phyloP scores from a whole-genome alignment of 2,113 vertebrate species.

The Boulengeromyrus knoepffleri region DNA sequence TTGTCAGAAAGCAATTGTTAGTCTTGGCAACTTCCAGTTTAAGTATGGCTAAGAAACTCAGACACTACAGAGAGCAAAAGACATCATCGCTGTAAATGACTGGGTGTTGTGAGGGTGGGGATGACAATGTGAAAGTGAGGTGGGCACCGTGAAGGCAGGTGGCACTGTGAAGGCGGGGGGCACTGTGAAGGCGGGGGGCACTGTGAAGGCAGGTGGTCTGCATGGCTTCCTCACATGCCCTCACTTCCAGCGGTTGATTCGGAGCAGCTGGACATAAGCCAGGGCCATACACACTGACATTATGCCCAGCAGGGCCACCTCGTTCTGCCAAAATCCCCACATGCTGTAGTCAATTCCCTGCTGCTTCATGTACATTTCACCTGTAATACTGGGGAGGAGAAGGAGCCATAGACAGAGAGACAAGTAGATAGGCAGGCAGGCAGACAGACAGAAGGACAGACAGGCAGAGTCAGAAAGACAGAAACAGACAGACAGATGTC shows the following conservation, averaged over 20 bases:
- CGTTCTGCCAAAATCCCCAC: slow-evolving; percentile 73
- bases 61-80: neutral
- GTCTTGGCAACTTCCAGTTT: neutral
- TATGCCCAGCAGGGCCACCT: slow-evolving; percentile 62
- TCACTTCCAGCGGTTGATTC: slow-evolving; percentile 68
- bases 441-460: neutral
- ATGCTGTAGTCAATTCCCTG: slow-evolving; percentile 59
- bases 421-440: neutral
- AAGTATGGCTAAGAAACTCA: neutral
- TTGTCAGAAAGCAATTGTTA: neutral
- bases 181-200: neutral
- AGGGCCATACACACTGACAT: slow-evolving; percentile 49
- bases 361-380: slow-evolving; percentile 49
- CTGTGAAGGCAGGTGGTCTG: neutral
- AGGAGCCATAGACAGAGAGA: neutral
- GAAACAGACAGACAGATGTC: neutral
- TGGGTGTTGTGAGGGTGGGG: neutral
- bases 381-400: slow-evolving; percentile 44
- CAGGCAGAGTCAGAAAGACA: neutral
- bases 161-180: no score
- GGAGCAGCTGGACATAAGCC: slow-evolving; percentile 57
- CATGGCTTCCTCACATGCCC: neutral
- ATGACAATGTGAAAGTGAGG: neutral
- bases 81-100: neutral
- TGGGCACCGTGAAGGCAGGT: neutral